A percentile compares a stretch with the other conserved stretches of the same genome.
Conservation (phyloP, 1,140 invertebrate genomes). For the Agrilus planipennis region DNA sequence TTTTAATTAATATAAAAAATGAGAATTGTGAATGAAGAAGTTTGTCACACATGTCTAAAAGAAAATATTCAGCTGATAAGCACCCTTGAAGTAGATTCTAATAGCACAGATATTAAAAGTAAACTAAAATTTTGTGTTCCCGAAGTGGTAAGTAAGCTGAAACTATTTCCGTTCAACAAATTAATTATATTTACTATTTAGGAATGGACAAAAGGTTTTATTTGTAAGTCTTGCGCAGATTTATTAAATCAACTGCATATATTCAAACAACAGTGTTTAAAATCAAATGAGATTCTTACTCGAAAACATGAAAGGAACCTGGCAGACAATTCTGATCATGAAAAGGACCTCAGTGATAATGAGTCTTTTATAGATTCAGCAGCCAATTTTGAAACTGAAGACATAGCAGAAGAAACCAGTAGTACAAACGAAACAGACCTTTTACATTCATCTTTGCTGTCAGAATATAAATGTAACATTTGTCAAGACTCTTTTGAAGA, state of each 20-base stretch:
- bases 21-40: no score
- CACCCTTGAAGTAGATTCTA: conserved; percentile 5
- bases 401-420: no score
- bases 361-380: no score
- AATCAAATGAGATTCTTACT: conserved; percentile 10
- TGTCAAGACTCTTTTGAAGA: not conserved
- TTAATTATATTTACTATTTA: conserved; percentile 10
- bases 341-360: not conserved
- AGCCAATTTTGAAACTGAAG: not conserved
- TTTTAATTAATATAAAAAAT: no score
- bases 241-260: conserved; percentile 13
- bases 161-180: conserved; percentile 1
- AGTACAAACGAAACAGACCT: no score
- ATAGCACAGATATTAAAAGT: conserved; percentile 8
- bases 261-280: conserved; percentile 18
- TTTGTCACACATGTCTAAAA: not conserved
- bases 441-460: not conserved
- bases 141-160: conserved; percentile 18
- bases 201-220: conserved; percentile 15
- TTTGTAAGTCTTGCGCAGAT: conserved; percentile 12
- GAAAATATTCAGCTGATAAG: not conserved
- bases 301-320: not conserved
- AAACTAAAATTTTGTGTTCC: conserved; percentile 19
- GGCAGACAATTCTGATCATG: conserved; percentile 1
- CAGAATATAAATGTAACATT: not conserved